These are phyloP conservation scores for Anoplophora glabripennis DNA, from an alignment of 1,140 invertebrate genomes.

Conservation along the genomic window DNA sequence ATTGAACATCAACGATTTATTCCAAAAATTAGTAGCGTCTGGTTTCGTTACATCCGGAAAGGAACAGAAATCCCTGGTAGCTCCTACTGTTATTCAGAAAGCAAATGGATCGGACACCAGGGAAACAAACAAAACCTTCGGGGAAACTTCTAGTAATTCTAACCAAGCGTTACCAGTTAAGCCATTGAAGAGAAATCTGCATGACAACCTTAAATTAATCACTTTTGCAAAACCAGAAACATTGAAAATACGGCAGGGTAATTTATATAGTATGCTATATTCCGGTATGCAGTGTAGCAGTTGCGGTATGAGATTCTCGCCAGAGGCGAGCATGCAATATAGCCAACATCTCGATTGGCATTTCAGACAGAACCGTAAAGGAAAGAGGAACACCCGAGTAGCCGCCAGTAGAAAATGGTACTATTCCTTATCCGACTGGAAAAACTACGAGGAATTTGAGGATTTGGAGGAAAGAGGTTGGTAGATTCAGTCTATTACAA, in stretches of 20 bases:
- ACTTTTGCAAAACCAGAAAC: slow-evolving; percentile 67
- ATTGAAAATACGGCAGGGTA: slow-evolving; percentile 71
- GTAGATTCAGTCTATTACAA: slow-evolving; percentile 8
- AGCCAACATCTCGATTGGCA: slow-evolving; percentile 97
- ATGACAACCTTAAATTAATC: slow-evolving; percentile 55
- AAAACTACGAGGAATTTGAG: slow-evolving; percentile 91
- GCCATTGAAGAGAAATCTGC: neutral
- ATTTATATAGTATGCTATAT: slow-evolving; percentile 69
- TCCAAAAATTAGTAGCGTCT: slow-evolving; percentile 77
- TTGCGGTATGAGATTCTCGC: slow-evolving; percentile 86
- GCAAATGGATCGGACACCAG: slow-evolving; percentile 61
- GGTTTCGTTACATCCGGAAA: slow-evolving; percentile 68
- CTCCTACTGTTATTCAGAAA: neutral
- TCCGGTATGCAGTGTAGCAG: slow-evolving; percentile 86
- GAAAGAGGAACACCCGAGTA: slow-evolving; percentile 78
- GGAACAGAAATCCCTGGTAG: slow-evolving; percentile 8
- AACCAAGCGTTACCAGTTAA: neutral
- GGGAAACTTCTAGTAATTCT: neutral
- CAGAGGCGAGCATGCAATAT: slow-evolving; percentile 82
- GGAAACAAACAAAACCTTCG: neutral
- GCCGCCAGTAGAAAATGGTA: slow-evolving; percentile 85
- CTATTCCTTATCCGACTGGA: slow-evolving; percentile 88
- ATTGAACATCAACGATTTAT: slow-evolving; percentile 74
- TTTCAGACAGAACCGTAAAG: slow-evolving; percentile 87
- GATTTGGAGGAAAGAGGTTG: slow-evolving; percentile 86